Evolutionary conservation across 2,797 vertebrate genomes (phyloP), one percentile per base, ranked within the genome.

Genomic region (Alca torda): DNA sequence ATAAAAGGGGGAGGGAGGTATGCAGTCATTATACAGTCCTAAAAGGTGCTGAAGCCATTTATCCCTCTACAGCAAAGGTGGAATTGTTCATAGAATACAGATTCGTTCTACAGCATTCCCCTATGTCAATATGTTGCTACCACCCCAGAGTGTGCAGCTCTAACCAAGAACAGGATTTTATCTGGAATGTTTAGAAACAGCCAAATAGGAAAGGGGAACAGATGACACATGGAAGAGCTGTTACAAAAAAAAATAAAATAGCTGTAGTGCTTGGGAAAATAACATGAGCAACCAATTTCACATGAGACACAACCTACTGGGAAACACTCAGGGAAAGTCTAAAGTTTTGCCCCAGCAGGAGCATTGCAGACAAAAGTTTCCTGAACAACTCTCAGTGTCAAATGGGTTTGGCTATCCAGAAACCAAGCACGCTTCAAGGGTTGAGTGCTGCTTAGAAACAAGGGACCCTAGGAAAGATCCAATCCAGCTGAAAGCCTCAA

Each of bases 131-230:
- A 16, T 7, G 14, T 59, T 65, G 57, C 46, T 57, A 51, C 28
- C 19, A 56, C 23, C 28, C 24, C 7, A 1, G 50, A 87, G 41
- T 0, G 7, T 26, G 41, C 78, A 92, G 81, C 57, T 89, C 56
- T 57, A 77, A 74, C 28, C 33, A 82, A 43, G 63, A 59, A 41
- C 31, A 80, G 75, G 56, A 85, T 67, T 87, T 95, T 56, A 85
- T 43, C 53, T 4, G 12, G 56, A 77, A 83, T 48, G 41, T 43
- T 95, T 72, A 90, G 57, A 68, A 83, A 77, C 45, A 68, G 70
- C 45, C 89, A 72, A 85, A 90, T 15, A 90, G 77, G 84, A 89
- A 89, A 87, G 39, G 30, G 64, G 80, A 95, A 82, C 68, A 92
- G 67, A 90, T 72, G 74, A 94, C 72, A 90, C 37, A 61, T 30